These are phyloP conservation scores for Drosophila asahinai DNA, from an alignment of 1,140 invertebrate species.

Conservation along the genomic window DNA sequence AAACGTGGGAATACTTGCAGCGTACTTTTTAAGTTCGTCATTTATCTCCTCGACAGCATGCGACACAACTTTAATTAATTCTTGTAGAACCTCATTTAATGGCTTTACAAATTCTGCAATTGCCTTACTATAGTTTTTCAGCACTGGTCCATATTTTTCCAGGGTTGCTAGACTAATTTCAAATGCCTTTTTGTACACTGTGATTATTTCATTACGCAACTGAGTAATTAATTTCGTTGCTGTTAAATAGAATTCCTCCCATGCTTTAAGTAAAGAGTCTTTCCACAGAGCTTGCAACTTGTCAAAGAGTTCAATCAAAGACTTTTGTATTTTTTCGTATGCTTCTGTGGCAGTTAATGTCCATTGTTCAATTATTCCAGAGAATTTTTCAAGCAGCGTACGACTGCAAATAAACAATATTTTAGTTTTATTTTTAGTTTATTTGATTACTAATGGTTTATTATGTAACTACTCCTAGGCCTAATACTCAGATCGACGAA, in stretches of 20 bases:
- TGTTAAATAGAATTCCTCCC: constrained; percentile 58
- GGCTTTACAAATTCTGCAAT: constrained; percentile 87
- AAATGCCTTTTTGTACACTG: constrained; percentile 43
- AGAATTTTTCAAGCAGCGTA: constrained; percentile 73
- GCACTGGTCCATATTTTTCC: constrained; percentile 87
- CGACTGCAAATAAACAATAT: constrained; percentile 41
- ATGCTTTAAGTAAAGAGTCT: constrained; percentile 84
- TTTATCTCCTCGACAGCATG: constrained; percentile 86
- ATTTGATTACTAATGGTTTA: neutral
- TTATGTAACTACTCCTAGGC: no score
- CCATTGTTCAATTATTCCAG: constrained; percentile 85
- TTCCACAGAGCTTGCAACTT: constrained; percentile 87
- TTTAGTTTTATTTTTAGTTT: neutral
- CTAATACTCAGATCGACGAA: no score
- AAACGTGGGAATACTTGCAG: constrained; percentile 86
- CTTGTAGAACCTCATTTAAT: constrained; percentile 85
- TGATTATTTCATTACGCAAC: constrained; percentile 50
- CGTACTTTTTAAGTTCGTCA: constrained; percentile 85
- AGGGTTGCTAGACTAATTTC: constrained; percentile 52
- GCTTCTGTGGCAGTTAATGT: constrained; percentile 85
- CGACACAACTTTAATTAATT: constrained; percentile 85
- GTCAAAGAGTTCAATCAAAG: constrained; percentile 70
- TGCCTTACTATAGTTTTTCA: constrained; percentile 88
- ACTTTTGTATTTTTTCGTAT: constrained; percentile 85
- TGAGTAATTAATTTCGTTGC: constrained; percentile 50